Evolutionary conservation across 2,113 vertebrate species (phyloP).

Genomic region (Nerophis lumbriciformis): DNA sequence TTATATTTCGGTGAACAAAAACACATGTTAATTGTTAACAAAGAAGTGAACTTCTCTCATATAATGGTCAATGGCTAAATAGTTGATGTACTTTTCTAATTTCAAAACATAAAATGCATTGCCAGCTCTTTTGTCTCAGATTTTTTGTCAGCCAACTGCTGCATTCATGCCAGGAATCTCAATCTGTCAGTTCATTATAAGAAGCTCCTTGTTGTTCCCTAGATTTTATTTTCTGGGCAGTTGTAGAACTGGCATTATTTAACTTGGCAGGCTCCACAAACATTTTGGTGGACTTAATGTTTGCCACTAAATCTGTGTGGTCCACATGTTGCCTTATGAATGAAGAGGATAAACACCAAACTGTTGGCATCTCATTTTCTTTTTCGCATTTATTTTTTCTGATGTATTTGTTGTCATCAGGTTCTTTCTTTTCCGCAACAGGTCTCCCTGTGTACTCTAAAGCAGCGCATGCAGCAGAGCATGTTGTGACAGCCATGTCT

Average conservation of each 20-base stretch:
- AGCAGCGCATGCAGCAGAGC: slow-evolving; percentile 78
- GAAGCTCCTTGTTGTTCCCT: not conserved
- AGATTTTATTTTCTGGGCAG: not conserved
- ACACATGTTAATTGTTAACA: too few relatives aligned
- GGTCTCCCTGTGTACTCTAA: slow-evolving; percentile 83
- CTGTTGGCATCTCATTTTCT: not conserved
- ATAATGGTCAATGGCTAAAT: not conserved
- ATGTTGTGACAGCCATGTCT: slow-evolving; percentile 91
- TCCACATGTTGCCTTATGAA: not conserved
- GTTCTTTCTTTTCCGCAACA: slow-evolving; percentile 42
- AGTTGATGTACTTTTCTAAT: not conserved
- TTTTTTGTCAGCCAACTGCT: not conserved
- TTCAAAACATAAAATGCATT: not conserved
- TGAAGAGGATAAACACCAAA: not conserved
- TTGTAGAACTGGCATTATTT: not conserved
- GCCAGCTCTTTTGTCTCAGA: not conserved
- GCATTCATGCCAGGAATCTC: not conserved
- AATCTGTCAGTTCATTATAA: not conserved
- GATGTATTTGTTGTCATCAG: not conserved
- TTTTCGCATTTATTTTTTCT: not conserved
- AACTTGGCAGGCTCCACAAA: not conserved
- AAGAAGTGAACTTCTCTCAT: not conserved
- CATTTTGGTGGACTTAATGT: not conserved
- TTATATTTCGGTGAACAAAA: too few relatives aligned
- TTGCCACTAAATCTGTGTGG: not conserved